These are phyloP conservation scores for Anolis sagrei DNA, from an alignment of 2,113 vertebrate species.

Conservation along the genomic window DNA sequence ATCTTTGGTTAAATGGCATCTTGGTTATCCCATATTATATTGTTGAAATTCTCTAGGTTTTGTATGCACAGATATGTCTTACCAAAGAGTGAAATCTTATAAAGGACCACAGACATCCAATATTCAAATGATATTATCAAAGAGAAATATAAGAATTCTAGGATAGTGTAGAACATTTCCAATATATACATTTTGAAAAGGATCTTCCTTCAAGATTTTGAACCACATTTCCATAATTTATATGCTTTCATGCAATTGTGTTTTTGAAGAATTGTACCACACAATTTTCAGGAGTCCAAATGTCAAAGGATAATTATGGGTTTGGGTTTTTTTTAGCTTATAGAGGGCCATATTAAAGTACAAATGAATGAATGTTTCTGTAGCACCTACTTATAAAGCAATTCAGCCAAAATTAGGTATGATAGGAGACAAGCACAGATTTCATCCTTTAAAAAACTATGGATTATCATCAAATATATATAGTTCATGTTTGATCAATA, in stretches of 20 bases:
- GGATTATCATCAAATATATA: neutral
- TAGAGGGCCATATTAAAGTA: neutral
- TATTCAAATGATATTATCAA: neutral
- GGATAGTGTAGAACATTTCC: neutral
- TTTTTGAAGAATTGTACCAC: neutral
- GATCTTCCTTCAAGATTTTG: neutral
- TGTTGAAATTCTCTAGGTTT: no score
- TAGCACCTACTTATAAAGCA: neutral
- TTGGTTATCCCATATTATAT: no score
- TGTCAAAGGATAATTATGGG: neutral
- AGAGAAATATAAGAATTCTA: neutral
- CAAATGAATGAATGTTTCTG: neutral
- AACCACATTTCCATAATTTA: neutral
- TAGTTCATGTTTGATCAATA: neutral
- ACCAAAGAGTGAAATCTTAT: neutral
- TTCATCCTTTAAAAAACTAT: neutral
- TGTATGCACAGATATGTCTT: no score
- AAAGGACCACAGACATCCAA: neutral
- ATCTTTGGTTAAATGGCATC: no score
- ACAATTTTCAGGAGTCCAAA: neutral
- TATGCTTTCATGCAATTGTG: neutral
- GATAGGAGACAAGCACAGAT: neutral
- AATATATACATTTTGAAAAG: neutral
- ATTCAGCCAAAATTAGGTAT: neutral
- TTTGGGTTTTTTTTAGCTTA: neutral